Evolutionary conservation across 2,113 vertebrate genomes (phyloP).

Genomic region (Campylorhamphus procurvoides): DNA sequence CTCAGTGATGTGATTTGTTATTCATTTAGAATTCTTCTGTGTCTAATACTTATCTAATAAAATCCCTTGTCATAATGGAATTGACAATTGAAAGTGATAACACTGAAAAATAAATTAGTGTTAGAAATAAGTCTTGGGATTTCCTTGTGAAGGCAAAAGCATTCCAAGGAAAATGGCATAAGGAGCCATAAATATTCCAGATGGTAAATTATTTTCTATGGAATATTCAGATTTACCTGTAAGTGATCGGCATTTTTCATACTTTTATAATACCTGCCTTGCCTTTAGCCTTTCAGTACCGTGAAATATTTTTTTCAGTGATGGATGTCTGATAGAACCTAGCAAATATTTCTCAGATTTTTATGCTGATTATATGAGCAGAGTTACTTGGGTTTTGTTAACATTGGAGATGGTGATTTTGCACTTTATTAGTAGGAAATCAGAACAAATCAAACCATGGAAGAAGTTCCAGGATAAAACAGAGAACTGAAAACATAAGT

Average conservation of each 20-base stretch:
- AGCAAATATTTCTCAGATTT: background rate
- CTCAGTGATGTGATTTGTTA: constrained; percentile 39
- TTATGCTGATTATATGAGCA: background rate
- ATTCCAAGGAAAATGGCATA: constrained; percentile 37
- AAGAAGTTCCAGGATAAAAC: background rate
- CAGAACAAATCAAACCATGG: background rate
- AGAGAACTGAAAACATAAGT: background rate
- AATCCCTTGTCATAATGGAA: constrained; percentile 50
- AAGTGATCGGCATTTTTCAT: background rate
- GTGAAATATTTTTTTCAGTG: background rate
- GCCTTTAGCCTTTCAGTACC: background rate
- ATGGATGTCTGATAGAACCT: background rate
- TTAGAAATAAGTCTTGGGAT: constrained; percentile 43
- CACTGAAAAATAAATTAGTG: constrained; percentile 22
- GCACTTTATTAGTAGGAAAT: background rate
- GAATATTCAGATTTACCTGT: background rate
- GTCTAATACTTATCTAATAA: constrained; percentile 52
- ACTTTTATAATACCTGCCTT: background rate
- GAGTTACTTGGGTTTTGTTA: background rate
- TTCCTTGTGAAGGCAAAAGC: constrained; percentile 12
- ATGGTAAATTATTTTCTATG: constrained; percentile 11
- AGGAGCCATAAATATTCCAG: constrained; percentile 5
- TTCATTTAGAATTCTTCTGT: constrained; percentile 27
- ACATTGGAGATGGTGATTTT: background rate
- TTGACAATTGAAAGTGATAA: constrained; percentile 51